Percentiles rank a stretch among this genome's conserved stretches.
phyloP scores from a whole-genome alignment of 64 coral and sea anemone genomes.

The Dendronephthya gigantea region DNA sequence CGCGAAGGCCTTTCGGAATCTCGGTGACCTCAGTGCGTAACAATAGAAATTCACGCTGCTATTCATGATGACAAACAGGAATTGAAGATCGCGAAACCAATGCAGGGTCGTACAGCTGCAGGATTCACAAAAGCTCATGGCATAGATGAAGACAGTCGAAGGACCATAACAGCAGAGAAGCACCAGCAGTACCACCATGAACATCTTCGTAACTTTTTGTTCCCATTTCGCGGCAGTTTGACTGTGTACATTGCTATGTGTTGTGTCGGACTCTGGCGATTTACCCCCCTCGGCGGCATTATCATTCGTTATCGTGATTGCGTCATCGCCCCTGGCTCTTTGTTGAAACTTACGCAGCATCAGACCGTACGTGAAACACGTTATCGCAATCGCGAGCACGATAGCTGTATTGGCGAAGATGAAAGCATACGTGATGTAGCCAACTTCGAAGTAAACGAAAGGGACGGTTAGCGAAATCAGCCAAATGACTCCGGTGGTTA shows the following conservation, averaged over 20 bases:
- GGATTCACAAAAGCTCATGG: constrained; percentile 75
- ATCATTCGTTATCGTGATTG: background rate
- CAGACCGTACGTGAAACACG: background rate
- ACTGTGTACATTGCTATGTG: background rate
- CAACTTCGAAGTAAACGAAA: constrained; percentile 60
- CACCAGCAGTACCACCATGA: constrained; percentile 50
- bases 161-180: constrained; percentile 73
- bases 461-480: constrained; percentile 42
- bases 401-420: constrained; percentile 77
- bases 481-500: constrained; percentile 39
- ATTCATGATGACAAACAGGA: constrained; percentile 74
- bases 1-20: constrained; percentile 56
- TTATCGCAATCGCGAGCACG: constrained; percentile 19
- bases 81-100: constrained; percentile 66
- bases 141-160: constrained; percentile 77
- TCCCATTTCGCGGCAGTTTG: constrained; percentile 11
- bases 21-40: constrained; percentile 63
- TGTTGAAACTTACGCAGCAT: background rate
- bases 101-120: constrained; percentile 11
- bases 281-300: background rate
- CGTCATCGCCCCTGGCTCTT: background rate
- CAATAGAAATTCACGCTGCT: constrained; percentile 68
- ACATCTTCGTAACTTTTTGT: constrained; percentile 74
- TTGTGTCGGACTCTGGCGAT: background rate
- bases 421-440: constrained; percentile 67